These are phyloP conservation scores for Etheostoma spectabile DNA, from an alignment of 2,113 vertebrate genomes.

Conservation along the genomic window DNA sequence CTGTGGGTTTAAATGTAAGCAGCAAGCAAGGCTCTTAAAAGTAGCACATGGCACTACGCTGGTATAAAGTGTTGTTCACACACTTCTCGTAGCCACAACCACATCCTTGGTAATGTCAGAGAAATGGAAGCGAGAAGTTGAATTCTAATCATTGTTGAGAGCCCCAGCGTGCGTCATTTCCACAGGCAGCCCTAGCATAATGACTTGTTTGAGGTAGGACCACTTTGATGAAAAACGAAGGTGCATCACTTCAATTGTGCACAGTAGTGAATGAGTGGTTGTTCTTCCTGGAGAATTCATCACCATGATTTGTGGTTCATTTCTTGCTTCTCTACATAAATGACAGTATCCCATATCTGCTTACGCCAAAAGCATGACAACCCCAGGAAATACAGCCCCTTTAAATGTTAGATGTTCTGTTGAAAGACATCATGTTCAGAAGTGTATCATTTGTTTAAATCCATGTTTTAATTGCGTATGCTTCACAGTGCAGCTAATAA, in stretches of 20 bases:
- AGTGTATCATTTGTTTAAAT: too few species aligned
- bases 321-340: neutral
- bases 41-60: slow-evolving; percentile 51
- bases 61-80: slow-evolving; percentile 6
- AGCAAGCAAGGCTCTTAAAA: slow-evolving; percentile 61
- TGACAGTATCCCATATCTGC: too few species aligned
- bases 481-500: too few species aligned
- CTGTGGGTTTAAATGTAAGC: slow-evolving; percentile 77
- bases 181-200: slow-evolving; percentile 39
- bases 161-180: slow-evolving; percentile 30
- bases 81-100: slow-evolving; percentile 67
- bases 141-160: slow-evolving; percentile 52
- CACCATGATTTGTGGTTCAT: neutral
- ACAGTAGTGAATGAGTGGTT: neutral
- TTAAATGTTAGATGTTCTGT: neutral
- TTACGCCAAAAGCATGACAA: too few species aligned
- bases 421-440: too few species aligned
- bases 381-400: neutral
- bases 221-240: slow-evolving; percentile 42
- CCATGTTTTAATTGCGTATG: too few species aligned
- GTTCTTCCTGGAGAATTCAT: neutral
- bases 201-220: slow-evolving; percentile 31
- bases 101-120: slow-evolving; percentile 79
- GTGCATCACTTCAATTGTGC: slow-evolving; percentile 20
- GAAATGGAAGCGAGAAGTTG: slow-evolving; percentile 47